Percentiles rank a stretch among this genome's conserved stretches.
Evolutionary conservation across 2,797 vertebrate species (phyloP).

Genomic region (Anguilla obscura): DNA sequence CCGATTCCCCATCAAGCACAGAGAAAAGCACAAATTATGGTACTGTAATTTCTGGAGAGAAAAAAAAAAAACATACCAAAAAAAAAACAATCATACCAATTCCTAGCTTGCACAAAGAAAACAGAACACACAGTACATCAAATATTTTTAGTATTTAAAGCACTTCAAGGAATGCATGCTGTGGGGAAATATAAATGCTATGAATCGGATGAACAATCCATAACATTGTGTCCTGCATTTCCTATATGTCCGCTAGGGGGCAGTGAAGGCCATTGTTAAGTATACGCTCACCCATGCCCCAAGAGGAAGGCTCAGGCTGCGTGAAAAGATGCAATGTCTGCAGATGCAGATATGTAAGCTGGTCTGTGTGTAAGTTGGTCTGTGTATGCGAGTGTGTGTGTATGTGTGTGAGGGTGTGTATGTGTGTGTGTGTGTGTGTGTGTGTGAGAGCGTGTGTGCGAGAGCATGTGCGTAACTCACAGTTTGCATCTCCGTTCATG

Average conservation of each 20-base stretch:
- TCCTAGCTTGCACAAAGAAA: neutral
- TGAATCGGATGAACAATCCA: neutral
- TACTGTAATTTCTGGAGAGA: too few relatives aligned
- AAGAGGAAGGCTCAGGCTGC: neutral
- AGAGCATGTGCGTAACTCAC: conserved; percentile 55
- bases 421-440: neutral
- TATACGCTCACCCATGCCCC: neutral
- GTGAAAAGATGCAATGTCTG: neutral
- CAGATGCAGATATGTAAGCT: neutral
- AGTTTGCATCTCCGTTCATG: conserved; percentile 80
- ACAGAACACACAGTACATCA: neutral
- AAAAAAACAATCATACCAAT: neutral
- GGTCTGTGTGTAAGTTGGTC: neutral
- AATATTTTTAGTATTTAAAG: neutral
- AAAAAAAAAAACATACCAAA: too few relatives aligned
- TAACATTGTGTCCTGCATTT: neutral
- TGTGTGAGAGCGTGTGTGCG: neutral
- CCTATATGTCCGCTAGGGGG: neutral
- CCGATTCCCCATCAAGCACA: neutral
- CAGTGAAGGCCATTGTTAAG: neutral
- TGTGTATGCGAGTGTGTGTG: neutral
- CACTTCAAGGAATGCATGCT: neutral
- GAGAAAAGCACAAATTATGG: neutral
- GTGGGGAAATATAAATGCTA: neutral
- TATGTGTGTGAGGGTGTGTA: neutral